Base-by-base conservation (phyloP, 1,140 invertebrate genomes). In the Ceratitis capitata region DNA sequence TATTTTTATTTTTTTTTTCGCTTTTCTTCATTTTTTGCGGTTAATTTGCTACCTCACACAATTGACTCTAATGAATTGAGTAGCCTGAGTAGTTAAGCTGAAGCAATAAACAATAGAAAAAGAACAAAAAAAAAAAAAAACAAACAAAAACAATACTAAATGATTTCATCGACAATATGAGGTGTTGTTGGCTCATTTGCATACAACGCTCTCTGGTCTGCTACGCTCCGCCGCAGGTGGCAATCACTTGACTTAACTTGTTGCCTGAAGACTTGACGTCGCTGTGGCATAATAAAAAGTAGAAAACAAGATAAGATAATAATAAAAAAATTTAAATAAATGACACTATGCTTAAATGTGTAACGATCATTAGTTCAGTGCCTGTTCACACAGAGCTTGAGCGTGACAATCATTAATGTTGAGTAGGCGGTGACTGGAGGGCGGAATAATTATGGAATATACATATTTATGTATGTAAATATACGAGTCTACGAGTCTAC, bases 1-100 rank as follows among this genome's bases (percentile, higher is more conserved):
- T 9, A 45, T 9, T 19, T n/a, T 23, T 42, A 9, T 35, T 2
- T 32, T 10, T 1, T 1, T 61, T 61, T 10, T 29, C 10, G 29
- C 0, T 74, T 45, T 7, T 42, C n/a, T n/a, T 74, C n/a, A 19
- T 74, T 7, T 39, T 74, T 45, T 19, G 16, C n/a, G n/a, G n/a
- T n/a, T n/a, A n/a, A n/a, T n/a, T n/a, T n/a, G n/a, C 39, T 74
- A 35, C 64, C 23, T 7, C 64, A 74, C 69, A 78, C 39, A 78
- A 78, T n/a, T 78, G 69, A 78, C 69, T 23, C 32, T 78, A 78
- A 78, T 78, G 69, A 78, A 78, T 78, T 78, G 69, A n/a, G 39
- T 78, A 14, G n/a, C 5, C n/a, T n/a, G n/a, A n/a, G n/a, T n/a
- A n/a, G 39, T 35, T 23, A 39, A 23, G 51, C 2, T 56, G 51